A percentile compares a stretch with the other conserved stretches of the same genome.
Evolutionary conservation across 2,888 invertebrate genomes (phyloP).

Genomic region (Diplolepis rosae): DNA sequence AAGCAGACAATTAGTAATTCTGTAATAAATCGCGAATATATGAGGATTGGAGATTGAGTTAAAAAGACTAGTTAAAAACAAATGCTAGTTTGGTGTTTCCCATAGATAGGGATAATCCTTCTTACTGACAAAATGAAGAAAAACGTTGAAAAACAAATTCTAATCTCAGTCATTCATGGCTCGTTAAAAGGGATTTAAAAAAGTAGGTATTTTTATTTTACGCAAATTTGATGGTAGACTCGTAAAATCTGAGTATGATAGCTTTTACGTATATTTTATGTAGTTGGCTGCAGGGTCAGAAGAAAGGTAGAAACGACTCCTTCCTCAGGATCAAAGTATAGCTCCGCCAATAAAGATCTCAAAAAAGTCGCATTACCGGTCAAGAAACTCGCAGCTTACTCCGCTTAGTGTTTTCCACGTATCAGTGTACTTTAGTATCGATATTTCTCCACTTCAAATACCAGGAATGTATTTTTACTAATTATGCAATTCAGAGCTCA

Average conservation of each 20-base stretch:
- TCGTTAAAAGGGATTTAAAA: neutral
- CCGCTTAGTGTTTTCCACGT: neutral
- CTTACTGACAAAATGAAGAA: neutral
- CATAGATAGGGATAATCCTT: neutral
- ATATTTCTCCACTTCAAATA: neutral
- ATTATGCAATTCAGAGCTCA: too few relatives aligned
- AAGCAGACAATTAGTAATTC: neutral
- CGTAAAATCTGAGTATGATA: conserved; percentile 15
- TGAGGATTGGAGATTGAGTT: neutral
- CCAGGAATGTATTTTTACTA: neutral
- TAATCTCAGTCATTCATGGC: neutral
- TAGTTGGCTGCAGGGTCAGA: neutral
- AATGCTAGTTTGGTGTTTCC: neutral
- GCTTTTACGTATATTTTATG: neutral
- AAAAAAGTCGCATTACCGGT: conserved; percentile 17
- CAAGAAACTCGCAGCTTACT: neutral
- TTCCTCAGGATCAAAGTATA: neutral
- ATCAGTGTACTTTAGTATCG: neutral
- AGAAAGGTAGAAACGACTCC: neutral
- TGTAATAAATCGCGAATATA: neutral
- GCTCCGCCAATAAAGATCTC: conserved; percentile 3
- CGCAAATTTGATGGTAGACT: neutral
- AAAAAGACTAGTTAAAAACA: conserved; percentile 4
- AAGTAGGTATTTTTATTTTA: neutral
- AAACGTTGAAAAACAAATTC: neutral